Evolutionary conservation across 2,888 invertebrate genomes (phyloP).

Genomic region (Leptarthrus brevirostris): DNA sequence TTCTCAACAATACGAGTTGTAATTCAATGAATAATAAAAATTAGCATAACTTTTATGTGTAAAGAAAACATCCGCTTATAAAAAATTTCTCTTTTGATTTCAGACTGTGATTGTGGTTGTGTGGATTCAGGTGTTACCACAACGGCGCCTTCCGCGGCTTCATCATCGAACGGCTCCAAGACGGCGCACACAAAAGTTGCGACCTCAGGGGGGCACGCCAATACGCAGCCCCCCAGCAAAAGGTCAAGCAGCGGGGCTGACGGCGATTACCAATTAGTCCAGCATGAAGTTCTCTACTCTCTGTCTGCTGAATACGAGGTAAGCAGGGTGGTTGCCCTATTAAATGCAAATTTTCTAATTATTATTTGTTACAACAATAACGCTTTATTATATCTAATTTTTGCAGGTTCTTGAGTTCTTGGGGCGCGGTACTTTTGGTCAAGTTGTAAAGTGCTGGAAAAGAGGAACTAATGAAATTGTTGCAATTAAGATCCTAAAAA

Average conservation of each 20-base stretch:
- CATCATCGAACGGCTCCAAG: constrained; percentile 64
- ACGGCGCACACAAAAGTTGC: constrained; percentile 68
- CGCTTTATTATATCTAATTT: constrained; percentile 61
- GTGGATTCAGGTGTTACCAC: constrained; percentile 61
- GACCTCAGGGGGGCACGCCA: constrained; percentile 68
- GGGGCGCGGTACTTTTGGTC: constrained; percentile 98
- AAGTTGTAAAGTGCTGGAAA: constrained; percentile 99
- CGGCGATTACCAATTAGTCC: constrained; percentile 98
- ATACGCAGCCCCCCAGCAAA: constrained; percentile 71
- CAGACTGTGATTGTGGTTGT: constrained; percentile 67
- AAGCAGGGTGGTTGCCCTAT: too few relatives aligned
- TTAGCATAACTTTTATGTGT: too few relatives aligned
- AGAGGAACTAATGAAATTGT: constrained; percentile 99
- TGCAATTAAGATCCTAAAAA: constrained; percentile 99
- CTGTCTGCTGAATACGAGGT: constrained; percentile 90
- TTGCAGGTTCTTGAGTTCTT: constrained; percentile 70
- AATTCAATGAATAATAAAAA: too few relatives aligned
- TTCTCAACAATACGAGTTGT: too few relatives aligned
- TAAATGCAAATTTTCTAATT: too few relatives aligned
- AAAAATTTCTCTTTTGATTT: constrained; percentile 42
- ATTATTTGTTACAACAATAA: too few relatives aligned
- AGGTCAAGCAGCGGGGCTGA: constrained; percentile 88
- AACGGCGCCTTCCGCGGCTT: constrained; percentile 58
- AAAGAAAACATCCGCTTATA: not conserved
- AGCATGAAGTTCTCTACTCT: constrained; percentile 97